Evolutionary conservation across 2,113 vertebrate genomes (phyloP), one percentile per base, ranked within the genome.

Genomic region (Aegithalos caudatus): DNA sequence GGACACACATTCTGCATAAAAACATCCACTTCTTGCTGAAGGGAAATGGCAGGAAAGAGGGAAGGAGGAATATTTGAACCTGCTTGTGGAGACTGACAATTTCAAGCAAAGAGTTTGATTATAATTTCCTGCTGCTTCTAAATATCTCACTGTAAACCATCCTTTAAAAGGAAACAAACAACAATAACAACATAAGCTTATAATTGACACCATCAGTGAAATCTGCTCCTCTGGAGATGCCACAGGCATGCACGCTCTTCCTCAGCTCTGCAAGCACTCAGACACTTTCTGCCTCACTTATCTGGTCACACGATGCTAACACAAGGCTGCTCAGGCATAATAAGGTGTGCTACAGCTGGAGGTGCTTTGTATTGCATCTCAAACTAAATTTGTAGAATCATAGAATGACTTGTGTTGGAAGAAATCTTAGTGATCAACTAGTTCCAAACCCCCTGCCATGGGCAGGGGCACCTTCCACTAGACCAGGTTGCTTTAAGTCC

Each of bases 1-100:
- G 12, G 35, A 74, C 40, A 44, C 1, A 2, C 1, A 3, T 11
- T 44, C 56, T 28, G 10, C 0, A 0, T 42, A 64, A 64, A 78
- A 91, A n/a, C 4, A 58, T 40, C 53, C 38, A 28, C 28, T 44
- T 77, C 42, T 73, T 88, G 28, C 24, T 44, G 19, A 66, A 54
- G 27, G 22, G 14, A 7, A 73, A 25, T 18, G 23, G 47, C n/a
- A 65, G 31, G 6, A 56, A 60, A 80, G 33, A 50, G 23, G 23
- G 29, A 77, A 54, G 19, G 21, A 82, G 50, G 15, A 83, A n/a
- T 64, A 71, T 33, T 25, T 60, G 35, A 74, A 81, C 27, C 12
- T 78, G 27, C 17, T 67, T 62, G 17, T 78, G 60, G 13, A 91
- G 40, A 31, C 14, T 61, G 53, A 42, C 15, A 21, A 5, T 60